Base-by-base conservation (phyloP, 2,888 invertebrate species). In the Sialis fuliginosa region DNA sequence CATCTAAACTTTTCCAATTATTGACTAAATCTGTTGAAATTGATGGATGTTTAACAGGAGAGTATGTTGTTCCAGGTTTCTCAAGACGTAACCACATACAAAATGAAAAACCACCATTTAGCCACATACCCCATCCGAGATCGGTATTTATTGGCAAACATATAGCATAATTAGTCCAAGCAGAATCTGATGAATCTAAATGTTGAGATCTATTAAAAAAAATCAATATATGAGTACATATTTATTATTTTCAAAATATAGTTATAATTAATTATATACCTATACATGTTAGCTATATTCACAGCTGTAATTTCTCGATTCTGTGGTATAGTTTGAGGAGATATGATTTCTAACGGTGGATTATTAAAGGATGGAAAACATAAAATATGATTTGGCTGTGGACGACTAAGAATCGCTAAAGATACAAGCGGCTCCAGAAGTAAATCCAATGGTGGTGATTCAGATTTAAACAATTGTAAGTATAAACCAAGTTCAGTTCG, bases 61-160 rank as follows among this genome's bases (percentile, higher is more conserved):
- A 39, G 31, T 42, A 42, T 12, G 42, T 39, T 22, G 34, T 42
- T 9, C 42, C 42, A 7, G 42, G 33, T 34, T 37, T 12, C 42
- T 70, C 66, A 39, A 67, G 60, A 51, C 68, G 62, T 52, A 78
- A 56, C 77, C 78, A 78, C 56, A 71, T 58, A 3, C 68, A 64
- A 33, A 69, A 60, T 5, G 75, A 71, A 61, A 75, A 77, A n/a
- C 79, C 79, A 41, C 68, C 67, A 22, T 22, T 22, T 52, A 69
- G 57, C 77, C 78, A 78, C 49, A 76, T 68, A 50, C 74, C 71
- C 79, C 79, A 79, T 52, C 69, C 70, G 53, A 69, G 65, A 55
- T 69, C 70, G 31, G 39, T 47, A 35, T 47, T 45, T 9, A 45
- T 48, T 13, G 48, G 48, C 22, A 22, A 39, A 42, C 41, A 46